A percentile compares a stretch with the other conserved stretches of the same genome.
Conservation (phyloP, 2,113 vertebrate genomes). For the Mesembrinibis cayennensis region DNA sequence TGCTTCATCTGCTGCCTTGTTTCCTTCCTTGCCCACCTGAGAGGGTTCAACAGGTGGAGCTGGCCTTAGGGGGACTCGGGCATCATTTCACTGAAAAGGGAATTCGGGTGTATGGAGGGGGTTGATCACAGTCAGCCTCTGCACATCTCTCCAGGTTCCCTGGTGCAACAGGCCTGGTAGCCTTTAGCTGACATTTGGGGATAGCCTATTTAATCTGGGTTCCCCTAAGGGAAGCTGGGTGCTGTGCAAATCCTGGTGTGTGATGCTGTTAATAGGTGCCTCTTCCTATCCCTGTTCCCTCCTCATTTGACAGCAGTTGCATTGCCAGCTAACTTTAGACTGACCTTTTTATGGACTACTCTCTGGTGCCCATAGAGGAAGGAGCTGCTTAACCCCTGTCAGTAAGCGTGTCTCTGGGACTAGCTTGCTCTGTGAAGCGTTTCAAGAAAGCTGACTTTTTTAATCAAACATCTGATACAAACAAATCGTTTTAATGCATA, state of each 20-base stretch:
- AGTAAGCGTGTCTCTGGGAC: not conserved
- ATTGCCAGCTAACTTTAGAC: not conserved
- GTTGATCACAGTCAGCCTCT: not conserved
- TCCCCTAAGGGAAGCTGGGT: not conserved
- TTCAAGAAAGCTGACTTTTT: not conserved
- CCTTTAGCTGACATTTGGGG: not conserved
- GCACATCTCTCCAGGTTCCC: not conserved
- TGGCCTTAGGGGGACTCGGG: rapidly evolving
- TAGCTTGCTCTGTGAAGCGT: not conserved
- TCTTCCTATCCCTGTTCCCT: not conserved
- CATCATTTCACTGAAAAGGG: rapidly evolving
- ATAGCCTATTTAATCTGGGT: not conserved
- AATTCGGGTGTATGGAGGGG: rapidly evolving
- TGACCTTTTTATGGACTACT: not conserved
- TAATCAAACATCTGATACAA: not conserved
- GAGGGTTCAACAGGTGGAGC: not conserved
- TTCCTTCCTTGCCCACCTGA: not conserved
- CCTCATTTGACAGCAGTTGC: not conserved
- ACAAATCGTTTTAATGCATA: not conserved
- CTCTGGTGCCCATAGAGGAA: not conserved
- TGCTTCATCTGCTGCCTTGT: not conserved
- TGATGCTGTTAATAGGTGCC: not conserved
- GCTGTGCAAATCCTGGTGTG: not conserved
- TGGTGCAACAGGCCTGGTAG: not conserved
- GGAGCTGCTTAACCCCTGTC: not conserved